Evolutionary conservation across 2,113 vertebrate species (phyloP).

Genomic region (Pampusana beccarii): DNA sequence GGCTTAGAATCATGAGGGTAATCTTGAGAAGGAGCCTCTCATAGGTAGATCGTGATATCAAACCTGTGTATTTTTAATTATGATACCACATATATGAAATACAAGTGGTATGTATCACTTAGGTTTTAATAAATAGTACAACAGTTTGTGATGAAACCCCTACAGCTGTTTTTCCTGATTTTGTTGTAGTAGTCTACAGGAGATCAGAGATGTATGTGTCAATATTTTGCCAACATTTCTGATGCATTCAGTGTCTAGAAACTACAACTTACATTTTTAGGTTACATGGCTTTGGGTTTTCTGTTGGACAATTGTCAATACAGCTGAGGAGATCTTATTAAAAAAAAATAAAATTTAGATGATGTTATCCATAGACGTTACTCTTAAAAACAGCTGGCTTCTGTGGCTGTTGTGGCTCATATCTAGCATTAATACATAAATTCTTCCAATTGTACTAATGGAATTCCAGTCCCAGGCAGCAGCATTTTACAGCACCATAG

Average conservation of each 20-base stretch:
- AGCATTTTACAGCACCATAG: constrained; percentile 51
- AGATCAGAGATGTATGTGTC: background rate
- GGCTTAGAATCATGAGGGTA: background rate
- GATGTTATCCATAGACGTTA: background rate
- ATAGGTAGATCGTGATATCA: background rate
- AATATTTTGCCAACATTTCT: background rate
- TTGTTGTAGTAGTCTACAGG: background rate
- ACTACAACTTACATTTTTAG: background rate
- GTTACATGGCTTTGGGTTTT: background rate
- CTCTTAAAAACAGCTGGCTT: background rate
- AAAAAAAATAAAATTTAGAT: background rate
- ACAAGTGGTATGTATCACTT: background rate
- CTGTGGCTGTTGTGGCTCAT: background rate
- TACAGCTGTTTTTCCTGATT: background rate
- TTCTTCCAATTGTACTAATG: constrained; percentile 47
- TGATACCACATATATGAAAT: background rate
- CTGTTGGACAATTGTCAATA: background rate
- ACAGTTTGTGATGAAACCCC: background rate
- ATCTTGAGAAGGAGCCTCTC: background rate
- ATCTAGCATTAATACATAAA: constrained; percentile 16
- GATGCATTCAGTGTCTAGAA: background rate
- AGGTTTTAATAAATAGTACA: background rate
- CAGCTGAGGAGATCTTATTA: background rate
- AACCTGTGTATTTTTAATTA: rapidly evolving
- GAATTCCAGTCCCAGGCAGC: constrained; percentile 64